A percentile compares a stretch with the other conserved stretches of the same genome.
Evolutionary conservation across 2,113 vertebrate species (phyloP).

Genomic region (Lonchura striata): DNA sequence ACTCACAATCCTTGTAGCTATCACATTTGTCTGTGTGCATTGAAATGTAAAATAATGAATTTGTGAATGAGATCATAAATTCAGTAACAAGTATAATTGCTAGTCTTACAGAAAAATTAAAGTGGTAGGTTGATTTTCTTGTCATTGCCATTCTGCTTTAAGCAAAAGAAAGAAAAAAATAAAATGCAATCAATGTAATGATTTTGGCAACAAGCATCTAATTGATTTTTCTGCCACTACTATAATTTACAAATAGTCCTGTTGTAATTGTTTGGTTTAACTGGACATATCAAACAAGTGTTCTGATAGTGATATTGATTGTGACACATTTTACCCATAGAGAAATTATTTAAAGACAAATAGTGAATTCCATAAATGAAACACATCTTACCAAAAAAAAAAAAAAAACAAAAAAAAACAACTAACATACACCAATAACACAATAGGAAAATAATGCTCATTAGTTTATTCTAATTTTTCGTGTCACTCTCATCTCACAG

Average conservation of each 20-base stretch:
- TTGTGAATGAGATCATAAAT: background rate
- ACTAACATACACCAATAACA: background rate
- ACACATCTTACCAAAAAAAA: background rate
- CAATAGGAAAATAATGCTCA: background rate
- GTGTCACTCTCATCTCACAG: background rate
- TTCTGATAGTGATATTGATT: background rate
- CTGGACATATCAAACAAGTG: background rate
- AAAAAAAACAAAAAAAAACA: background rate
- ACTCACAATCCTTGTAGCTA: background rate
- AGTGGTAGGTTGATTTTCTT: background rate
- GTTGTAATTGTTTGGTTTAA: background rate
- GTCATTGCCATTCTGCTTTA: background rate
- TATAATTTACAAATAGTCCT: slow-evolving; percentile 8
- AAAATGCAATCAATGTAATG: background rate
- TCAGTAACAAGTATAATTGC: background rate
- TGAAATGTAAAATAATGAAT: background rate
- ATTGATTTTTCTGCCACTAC: slow-evolving; percentile 28
- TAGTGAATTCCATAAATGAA: background rate
- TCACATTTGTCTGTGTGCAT: background rate
- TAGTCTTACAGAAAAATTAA: background rate
- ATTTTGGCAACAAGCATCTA: slow-evolving; percentile 12
- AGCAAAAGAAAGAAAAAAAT: background rate
- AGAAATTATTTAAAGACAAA: background rate
- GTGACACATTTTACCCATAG: background rate
- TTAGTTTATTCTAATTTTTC: background rate